Evolutionary conservation across 1,140 invertebrate genomes (phyloP).

Genomic region (Daktulosphaira vitifoliae): DNA sequence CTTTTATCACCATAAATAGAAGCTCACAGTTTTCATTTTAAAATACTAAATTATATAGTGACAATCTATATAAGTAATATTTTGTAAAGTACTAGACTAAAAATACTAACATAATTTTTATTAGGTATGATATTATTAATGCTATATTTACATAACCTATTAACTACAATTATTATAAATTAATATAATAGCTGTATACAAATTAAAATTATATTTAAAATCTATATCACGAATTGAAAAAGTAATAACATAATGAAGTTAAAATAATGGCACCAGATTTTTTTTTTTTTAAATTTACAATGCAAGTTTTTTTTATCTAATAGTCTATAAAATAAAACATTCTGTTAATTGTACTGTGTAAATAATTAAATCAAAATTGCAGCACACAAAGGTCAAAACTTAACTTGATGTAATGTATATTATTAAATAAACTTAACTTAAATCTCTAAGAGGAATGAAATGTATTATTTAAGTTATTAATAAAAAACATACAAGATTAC

Average conservation of each 20-base stretch:
- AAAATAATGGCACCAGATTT: slow-evolving; percentile 26
- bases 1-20: slow-evolving; percentile 31
- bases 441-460: slow-evolving; percentile 27
- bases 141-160: slow-evolving; percentile 23
- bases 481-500: slow-evolving; percentile 25
- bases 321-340: not conserved
- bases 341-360: not conserved
- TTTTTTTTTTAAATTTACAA: not conserved
- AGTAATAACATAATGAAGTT: slow-evolving; percentile 3
- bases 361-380: too few species aligned
- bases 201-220: slow-evolving; percentile 23
- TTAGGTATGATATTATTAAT: slow-evolving; percentile 13
- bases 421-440: slow-evolving; percentile 19
- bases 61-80: slow-evolving; percentile 13
- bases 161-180: slow-evolving; percentile 12
- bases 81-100: slow-evolving; percentile 16
- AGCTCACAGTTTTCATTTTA: slow-evolving; percentile 29
- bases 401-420: not conserved
- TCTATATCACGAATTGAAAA: slow-evolving; percentile 26
- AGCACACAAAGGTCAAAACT: not conserved
- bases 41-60: slow-evolving; percentile 21
- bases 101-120: slow-evolving; percentile 6
- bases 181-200: slow-evolving; percentile 15
- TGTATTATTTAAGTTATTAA: slow-evolving; percentile 19
- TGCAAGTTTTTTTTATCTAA: not conserved